Conservation (phyloP, 2,797 vertebrate genomes). For the Enteromius afrohamiltoni region DNA sequence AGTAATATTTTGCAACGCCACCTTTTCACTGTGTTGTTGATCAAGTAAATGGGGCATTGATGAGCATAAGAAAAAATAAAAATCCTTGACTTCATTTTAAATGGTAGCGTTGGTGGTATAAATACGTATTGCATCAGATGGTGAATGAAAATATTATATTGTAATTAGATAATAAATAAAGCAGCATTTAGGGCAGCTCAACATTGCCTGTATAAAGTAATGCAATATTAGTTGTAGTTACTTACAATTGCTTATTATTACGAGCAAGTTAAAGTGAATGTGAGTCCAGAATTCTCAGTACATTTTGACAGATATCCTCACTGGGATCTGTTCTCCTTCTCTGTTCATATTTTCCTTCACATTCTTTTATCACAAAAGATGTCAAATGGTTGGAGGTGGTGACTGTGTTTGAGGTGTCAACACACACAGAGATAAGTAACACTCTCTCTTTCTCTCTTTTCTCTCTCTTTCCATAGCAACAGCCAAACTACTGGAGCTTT, state of each 20-base stretch:
- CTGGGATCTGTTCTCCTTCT: neutral
- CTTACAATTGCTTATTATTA: neutral
- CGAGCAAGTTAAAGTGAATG: neutral
- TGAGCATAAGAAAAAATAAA: neutral
- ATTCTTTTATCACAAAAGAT: constrained; percentile 21
- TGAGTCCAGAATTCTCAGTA: neutral
- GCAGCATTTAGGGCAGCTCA: neutral
- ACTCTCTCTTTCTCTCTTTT: constrained; percentile 17
- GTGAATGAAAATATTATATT: neutral
- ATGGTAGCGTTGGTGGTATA: neutral
- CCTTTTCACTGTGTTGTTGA: neutral
- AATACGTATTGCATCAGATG: neutral
- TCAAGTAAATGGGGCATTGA: neutral
- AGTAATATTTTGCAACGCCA: neutral
- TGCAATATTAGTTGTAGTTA: neutral
- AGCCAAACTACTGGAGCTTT: constrained; percentile 99
- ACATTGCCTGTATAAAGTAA: neutral
- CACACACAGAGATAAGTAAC: constrained; percentile 33
- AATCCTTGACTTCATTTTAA: neutral
- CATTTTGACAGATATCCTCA: neutral
- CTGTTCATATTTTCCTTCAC: neutral
- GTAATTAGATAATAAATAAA: neutral
- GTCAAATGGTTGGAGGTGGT: constrained; percentile 37
- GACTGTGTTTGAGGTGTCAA: constrained; percentile 38
- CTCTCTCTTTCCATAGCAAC: constrained; percentile 77